Conservation (phyloP, 1,140 invertebrate species). For the Drosophila kanapiae region DNA sequence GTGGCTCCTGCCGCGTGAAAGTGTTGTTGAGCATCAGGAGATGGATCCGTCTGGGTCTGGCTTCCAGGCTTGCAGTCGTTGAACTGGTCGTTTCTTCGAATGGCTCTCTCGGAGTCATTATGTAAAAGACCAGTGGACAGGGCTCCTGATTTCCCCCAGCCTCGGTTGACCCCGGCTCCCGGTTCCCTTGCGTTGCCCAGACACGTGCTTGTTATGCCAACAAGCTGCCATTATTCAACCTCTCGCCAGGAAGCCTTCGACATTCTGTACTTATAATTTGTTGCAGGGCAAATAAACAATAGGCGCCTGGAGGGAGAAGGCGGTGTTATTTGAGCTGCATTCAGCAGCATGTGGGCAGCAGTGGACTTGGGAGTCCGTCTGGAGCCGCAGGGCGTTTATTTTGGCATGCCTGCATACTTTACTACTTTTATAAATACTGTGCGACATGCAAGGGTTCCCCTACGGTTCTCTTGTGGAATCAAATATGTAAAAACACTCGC, state of each 20-base stretch:
- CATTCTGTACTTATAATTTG: constrained; percentile 76
- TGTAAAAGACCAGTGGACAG: constrained; percentile 7
- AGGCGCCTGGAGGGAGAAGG: constrained; percentile 13
- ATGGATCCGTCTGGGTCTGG: constrained; percentile 41
- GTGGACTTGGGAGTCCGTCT: constrained; percentile 34
- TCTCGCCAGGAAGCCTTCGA: constrained; percentile 67
- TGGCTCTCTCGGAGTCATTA: constrained; percentile 30
- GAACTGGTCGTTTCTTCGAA: constrained; percentile 33
- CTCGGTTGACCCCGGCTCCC: constrained; percentile 10
- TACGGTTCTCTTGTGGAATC: constrained; percentile 40
- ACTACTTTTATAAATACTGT: constrained; percentile 77
- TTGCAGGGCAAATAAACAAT: constrained; percentile 73
- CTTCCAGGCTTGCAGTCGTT: constrained; percentile 48
- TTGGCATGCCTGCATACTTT: constrained; percentile 64
- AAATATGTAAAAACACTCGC: constrained; percentile 63
- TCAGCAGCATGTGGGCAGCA: background rate
- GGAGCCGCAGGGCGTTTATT: constrained; percentile 54
- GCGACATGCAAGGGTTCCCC: constrained; percentile 63
- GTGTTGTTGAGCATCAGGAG: background rate
- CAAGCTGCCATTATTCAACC: constrained; percentile 57
- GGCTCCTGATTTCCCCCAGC: constrained; percentile 13
- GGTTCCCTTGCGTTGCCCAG: background rate
- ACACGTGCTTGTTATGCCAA: constrained; percentile 75
- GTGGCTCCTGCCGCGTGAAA: background rate
- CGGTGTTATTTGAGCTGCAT: constrained; percentile 35